Percentiles rank a stretch among this genome's conserved stretches.
These are phyloP conservation scores for Geotrypetes seraphini DNA, from an alignment of 2,797 vertebrate genomes.

Conservation along the genomic window DNA sequence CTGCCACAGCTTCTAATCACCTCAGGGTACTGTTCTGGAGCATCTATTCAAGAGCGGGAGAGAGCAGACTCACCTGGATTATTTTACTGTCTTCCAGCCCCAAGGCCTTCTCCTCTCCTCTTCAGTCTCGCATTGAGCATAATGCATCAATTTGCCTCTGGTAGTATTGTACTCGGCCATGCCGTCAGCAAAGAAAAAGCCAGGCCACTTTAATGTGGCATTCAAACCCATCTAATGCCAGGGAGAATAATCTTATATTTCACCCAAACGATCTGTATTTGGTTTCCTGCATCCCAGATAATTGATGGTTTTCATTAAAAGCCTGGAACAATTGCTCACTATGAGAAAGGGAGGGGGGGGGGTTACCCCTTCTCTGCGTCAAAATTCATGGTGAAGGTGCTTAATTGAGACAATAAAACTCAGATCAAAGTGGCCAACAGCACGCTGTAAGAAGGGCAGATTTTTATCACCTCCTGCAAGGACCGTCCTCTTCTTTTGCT, in stretches of 20 bases:
- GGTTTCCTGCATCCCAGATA: slow-evolving; percentile 39
- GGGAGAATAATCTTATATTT: slow-evolving; percentile 24
- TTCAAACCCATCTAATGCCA: slow-evolving; percentile 2
- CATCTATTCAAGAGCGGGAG: slow-evolving; percentile 1
- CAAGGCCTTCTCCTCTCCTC: neutral
- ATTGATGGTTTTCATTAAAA: slow-evolving; percentile 42
- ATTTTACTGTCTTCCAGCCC: too few species aligned
- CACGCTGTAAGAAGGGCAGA: slow-evolving; percentile 15
- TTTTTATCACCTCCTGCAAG: slow-evolving; percentile 19
- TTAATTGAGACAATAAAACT: slow-evolving; percentile 20
- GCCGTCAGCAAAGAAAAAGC: neutral
- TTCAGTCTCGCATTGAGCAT: too few species aligned
- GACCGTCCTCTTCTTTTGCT: slow-evolving; percentile 19
- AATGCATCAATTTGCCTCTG: neutral
- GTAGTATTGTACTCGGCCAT: neutral
- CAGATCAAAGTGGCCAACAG: slow-evolving; percentile 48
- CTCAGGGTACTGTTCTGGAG: neutral
- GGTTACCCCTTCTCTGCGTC: neutral
- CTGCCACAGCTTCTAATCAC: neutral
- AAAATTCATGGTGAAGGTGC: slow-evolving; percentile 33
- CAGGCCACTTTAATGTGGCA: slow-evolving; percentile 29
- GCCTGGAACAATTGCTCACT: slow-evolving; percentile 19
- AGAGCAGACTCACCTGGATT: neutral
- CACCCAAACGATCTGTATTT: slow-evolving; percentile 15
- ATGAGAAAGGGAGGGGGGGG: too few species aligned